Percentiles rank a stretch among this genome's conserved stretches.
phyloP scores from a whole-genome alignment of 2,113 vertebrate species.

The Puntigrus tetrazona region DNA sequence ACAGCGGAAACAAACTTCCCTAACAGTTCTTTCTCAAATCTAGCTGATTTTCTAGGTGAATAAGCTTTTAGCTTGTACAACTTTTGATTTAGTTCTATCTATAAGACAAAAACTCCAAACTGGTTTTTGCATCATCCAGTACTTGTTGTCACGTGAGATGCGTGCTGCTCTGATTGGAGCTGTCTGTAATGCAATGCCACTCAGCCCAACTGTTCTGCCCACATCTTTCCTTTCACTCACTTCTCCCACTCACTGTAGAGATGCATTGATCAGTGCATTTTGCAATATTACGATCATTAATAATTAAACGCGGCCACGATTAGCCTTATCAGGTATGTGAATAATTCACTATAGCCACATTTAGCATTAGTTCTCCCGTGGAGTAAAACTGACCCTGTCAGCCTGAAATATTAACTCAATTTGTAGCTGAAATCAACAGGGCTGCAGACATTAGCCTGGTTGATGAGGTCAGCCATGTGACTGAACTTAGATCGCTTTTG shows the following conservation, averaged over 20 bases:
- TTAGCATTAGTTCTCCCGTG: conserved; percentile 1
- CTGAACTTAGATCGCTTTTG: conserved; percentile 20
- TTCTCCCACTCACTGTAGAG: conserved; percentile 29
- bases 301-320: conserved; percentile 33
- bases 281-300: conserved; percentile 44
- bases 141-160: not conserved
- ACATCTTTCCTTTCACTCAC: conserved; percentile 12
- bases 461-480: conserved; percentile 37
- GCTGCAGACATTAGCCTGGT: not conserved
- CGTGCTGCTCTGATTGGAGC: conserved; percentile 1
- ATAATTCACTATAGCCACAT: conserved; percentile 37
- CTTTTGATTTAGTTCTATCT: not conserved
- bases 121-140: not conserved
- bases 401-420: conserved; percentile 39
- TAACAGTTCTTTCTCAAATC: not conserved
- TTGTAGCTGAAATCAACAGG: conserved; percentile 20
- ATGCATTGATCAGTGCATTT: conserved; percentile 45
- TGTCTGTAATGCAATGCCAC: conserved; percentile 10
- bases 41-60: not conserved
- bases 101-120: not conserved
- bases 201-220: not conserved
- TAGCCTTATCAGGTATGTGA: conserved; percentile 35
- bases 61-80: not conserved
- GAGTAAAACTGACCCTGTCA: conserved; percentile 32
- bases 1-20: not conserved